Percentiles rank a stretch among this genome's conserved stretches.
Evolutionary conservation across 2,888 invertebrate species (phyloP).

Genomic region (Brachypalpus laphriformis): DNA sequence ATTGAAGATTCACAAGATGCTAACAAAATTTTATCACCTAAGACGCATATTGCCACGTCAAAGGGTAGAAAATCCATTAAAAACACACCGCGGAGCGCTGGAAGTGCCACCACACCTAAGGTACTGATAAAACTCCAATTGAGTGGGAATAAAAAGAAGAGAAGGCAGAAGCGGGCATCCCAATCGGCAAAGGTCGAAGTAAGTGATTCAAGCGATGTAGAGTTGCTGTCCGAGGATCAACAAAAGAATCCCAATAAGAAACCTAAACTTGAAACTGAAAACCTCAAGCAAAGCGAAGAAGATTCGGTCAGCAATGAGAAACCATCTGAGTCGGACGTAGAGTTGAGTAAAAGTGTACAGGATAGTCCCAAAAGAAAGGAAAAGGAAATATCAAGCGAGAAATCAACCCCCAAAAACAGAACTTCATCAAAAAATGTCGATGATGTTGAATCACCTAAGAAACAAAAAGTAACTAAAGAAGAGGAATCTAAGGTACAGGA

Average conservation of each 20-base stretch:
- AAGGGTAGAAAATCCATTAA: constrained; percentile 38
- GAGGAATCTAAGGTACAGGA: too few species aligned
- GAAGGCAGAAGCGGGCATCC: constrained; percentile 74
- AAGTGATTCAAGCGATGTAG: constrained; percentile 78
- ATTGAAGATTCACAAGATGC: constrained; percentile 20
- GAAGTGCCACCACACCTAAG: constrained; percentile 57
- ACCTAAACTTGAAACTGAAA: constrained; percentile 74
- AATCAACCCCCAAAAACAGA: neutral
- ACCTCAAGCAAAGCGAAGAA: neutral
- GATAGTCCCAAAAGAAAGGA: neutral
- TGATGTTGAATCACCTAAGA: neutral
- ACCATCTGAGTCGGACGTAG: neutral
- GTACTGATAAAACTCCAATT: constrained; percentile 80
- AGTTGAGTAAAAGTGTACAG: neutral
- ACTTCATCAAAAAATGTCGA: neutral
- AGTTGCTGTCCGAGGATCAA: constrained; percentile 75
- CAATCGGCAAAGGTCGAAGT: constrained; percentile 9
- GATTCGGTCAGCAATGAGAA: neutral
- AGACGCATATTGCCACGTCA: constrained; percentile 18
- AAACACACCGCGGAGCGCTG: constrained; percentile 3
- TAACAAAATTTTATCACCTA: constrained; percentile 8
- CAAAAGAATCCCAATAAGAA: constrained; percentile 78
- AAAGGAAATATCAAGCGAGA: neutral
- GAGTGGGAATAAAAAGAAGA: constrained; percentile 76
- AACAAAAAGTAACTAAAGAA: neutral